Percentiles rank a stretch among this genome's conserved stretches.
Evolutionary conservation across 2,113 vertebrate species (phyloP).

Genomic region (Colius striatus): DNA sequence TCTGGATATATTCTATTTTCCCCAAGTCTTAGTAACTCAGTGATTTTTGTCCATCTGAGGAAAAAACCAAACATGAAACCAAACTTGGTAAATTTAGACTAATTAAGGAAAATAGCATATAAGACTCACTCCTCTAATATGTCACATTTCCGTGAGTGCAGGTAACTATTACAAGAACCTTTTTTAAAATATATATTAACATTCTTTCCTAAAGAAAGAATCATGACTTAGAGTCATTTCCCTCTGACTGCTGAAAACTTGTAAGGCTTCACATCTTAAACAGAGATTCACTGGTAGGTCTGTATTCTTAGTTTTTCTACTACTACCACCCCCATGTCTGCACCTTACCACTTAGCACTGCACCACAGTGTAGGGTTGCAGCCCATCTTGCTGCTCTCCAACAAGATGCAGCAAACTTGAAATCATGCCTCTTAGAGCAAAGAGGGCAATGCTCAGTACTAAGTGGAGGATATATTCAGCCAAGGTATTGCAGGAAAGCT

Average conservation of each 20-base stretch:
- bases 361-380: rapidly evolving
- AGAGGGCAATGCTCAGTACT: too few species aligned
- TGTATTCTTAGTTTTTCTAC: neutral
- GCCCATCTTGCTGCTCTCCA: neutral
- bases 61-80: neutral
- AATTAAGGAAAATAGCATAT: neutral
- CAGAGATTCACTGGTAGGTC: neutral
- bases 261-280: neutral
- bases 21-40: neutral
- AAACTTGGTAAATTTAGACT: neutral
- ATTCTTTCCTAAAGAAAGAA: neutral
- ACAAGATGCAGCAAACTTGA: neutral
- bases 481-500: rapidly evolving
- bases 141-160: neutral
- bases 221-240: neutral
- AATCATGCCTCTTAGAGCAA: rapidly evolving
- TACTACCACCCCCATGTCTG: rapidly evolving
- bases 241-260: neutral
- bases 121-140: neutral
- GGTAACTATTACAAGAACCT: neutral
- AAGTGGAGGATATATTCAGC: rapidly evolving
- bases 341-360: neutral
- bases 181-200: neutral
- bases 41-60: neutral
- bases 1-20: neutral